A percentile compares a stretch with the other conserved stretches of the same genome.
phyloP scores from a whole-genome alignment of 2,797 vertebrate genomes.

The Cynodonichthys magdalenae region DNA sequence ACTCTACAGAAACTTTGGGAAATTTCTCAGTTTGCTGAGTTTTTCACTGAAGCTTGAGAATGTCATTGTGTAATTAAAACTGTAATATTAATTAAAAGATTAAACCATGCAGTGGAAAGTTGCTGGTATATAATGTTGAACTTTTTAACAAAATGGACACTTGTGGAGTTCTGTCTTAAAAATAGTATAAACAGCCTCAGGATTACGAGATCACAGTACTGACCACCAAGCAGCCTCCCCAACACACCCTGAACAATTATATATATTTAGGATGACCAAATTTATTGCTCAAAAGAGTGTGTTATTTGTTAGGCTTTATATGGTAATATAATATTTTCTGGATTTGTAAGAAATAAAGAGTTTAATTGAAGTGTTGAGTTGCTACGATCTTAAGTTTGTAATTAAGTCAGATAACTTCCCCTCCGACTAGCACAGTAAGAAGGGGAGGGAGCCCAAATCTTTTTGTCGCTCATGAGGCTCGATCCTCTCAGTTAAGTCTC shows the following conservation, averaged over 20 bases:
- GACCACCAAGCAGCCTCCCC: too few relatives aligned
- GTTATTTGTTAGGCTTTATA: neutral
- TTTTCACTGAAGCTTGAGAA: neutral
- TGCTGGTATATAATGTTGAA: neutral
- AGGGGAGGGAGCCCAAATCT: slow-evolving; percentile 38
- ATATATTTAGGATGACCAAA: neutral
- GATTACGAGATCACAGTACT: too few relatives aligned
- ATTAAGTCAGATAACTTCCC: slow-evolving; percentile 27
- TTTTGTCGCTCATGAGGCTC: slow-evolving; percentile 35
- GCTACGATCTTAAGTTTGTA: slow-evolving; percentile 16
- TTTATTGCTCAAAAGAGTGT: neutral
- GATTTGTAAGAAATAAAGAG: neutral
- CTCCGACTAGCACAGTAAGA: neutral
- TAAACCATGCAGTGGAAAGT: neutral
- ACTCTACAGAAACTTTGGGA: too few relatives aligned
- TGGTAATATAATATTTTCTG: neutral
- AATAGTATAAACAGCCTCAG: too few relatives aligned
- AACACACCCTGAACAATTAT: neutral
- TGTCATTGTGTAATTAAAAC: too few relatives aligned
- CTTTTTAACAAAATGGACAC: neutral
- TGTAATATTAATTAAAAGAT: too few relatives aligned
- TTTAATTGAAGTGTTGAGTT: slow-evolving; percentile 17
- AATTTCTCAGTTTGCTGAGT: too few relatives aligned
- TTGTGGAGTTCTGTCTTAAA: neutral
- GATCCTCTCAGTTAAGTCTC: slow-evolving; percentile 40